Evolutionary conservation across 2,888 invertebrate species (phyloP), one percentile per base, ranked within the genome.

Genomic region (Pollenia griseotomentosa): DNA sequence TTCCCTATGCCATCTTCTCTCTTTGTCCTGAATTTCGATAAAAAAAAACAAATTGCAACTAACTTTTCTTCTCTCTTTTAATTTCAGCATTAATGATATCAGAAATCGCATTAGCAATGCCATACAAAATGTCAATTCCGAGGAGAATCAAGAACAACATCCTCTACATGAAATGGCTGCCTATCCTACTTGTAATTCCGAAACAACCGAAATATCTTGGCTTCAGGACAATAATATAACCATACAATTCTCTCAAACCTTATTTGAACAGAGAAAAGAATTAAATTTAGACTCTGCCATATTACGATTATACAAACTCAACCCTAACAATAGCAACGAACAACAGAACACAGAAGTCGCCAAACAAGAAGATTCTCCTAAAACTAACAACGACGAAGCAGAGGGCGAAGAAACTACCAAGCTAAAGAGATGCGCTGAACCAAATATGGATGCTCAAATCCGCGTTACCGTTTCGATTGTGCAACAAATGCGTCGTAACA

Each of bases 401-500:
- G 48, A 23, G 12, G 65, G 6, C 3, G 73, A 68, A 14, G 81
- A 84, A 19, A 79, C 42, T 16, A 63, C 61, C 10, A 89, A 88
- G 16, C 57, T 85, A 4, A 90, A 89, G 70, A 80, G 88, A 59
- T 91, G 91, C 75, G 88, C 88, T 46, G 88, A 88, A 5, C 90
- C 91, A 7, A 86, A 90, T 5, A 81, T 90, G 55, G 89, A 93
- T 74, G 90, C 93, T 0, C 93, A 93, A 89, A 92, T 93, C 59
- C 92, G 93, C 44, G 90, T 93, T 44, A 93, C 93, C 11, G 92
- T 93, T 3, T 93, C 93, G 75, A 92, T 93, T 66, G 90, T 93
- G 46, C 92, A 92, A 33, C 92, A 92, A 80, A 89, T 90, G 78
- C 90, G 90, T 77, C 90, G 91, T 61, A 92, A 92, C 88, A 93